A percentile compares a stretch with the other conserved stretches of the same genome.
Evolutionary conservation across 2,888 invertebrate species (phyloP).

Genomic region (Linhomoeus sp.): DNA sequence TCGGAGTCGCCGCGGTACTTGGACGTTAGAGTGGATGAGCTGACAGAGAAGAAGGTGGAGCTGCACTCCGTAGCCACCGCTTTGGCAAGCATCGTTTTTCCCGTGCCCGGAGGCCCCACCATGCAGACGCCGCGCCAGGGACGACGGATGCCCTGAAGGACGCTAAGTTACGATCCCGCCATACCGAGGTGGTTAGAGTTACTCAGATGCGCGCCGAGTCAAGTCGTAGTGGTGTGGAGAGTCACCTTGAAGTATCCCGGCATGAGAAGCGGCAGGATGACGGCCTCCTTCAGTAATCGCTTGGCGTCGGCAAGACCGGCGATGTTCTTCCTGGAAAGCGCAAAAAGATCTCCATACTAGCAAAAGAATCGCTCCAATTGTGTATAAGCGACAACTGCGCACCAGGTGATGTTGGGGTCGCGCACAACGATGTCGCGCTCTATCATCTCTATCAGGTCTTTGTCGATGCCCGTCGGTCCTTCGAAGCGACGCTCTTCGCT

Average conservation of each 20-base stretch:
- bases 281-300: constrained; percentile 75
- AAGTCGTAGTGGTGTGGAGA: background rate
- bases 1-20: constrained; percentile 98
- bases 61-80: constrained; percentile 38
- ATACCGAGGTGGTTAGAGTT: no score
- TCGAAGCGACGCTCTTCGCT: constrained; percentile 51
- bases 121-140: constrained; percentile 65
- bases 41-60: constrained; percentile 49
- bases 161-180: no score
- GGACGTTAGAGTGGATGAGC: constrained; percentile 86
- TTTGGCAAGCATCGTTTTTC: constrained; percentile 36
- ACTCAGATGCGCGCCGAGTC: background rate
- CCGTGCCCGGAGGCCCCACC: constrained; percentile 46
- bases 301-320: constrained; percentile 34
- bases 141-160: constrained; percentile 36
- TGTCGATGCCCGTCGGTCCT: constrained; percentile 56
- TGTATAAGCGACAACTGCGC: constrained; percentile 43
- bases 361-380: no score
- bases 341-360: no score
- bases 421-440: constrained; percentile 91
- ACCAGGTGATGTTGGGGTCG: constrained; percentile 87
- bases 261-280: constrained; percentile 89
- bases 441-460: constrained; percentile 74
- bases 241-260: constrained; percentile 69
- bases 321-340: constrained; percentile 28